These are phyloP conservation scores for Lacerta agilis DNA, from an alignment of 2,797 vertebrate genomes.

Conservation along the genomic window DNA sequence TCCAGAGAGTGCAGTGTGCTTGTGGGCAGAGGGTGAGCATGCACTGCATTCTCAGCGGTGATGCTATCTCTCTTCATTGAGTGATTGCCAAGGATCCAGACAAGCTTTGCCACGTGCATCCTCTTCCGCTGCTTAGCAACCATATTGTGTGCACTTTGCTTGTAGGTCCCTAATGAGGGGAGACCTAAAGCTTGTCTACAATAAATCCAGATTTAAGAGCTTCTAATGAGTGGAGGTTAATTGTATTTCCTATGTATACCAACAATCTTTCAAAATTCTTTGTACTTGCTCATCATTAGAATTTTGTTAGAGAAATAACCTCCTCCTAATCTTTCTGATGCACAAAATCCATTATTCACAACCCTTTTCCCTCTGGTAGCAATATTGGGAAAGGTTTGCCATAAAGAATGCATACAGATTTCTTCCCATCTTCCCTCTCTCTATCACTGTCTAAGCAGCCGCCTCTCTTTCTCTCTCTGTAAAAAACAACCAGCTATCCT, in stretches of 20 bases:
- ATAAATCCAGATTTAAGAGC: neutral
- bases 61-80: neutral
- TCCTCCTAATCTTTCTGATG: neutral
- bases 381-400: neutral
- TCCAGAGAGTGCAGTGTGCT: neutral
- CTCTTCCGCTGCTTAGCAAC: neutral
- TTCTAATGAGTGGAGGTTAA: neutral
- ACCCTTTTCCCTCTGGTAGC: neutral
- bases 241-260: neutral
- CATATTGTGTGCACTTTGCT: neutral
- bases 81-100: neutral
- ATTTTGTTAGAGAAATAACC: neutral
- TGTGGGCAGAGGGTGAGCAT: neutral
- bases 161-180: neutral
- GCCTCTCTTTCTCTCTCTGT: neutral
- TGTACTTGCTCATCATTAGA: constrained; percentile 21
- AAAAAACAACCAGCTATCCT: constrained; percentile 26
- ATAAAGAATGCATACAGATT: neutral
- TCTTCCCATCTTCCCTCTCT: neutral
- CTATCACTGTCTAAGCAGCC: too few species aligned
- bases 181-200: neutral
- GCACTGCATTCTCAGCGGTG: neutral
- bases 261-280: neutral
- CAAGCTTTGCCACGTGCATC: too few species aligned
- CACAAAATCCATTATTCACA: neutral